Conservation (phyloP, 2,888 invertebrate species). For the Hydraecia micacea region DNA sequence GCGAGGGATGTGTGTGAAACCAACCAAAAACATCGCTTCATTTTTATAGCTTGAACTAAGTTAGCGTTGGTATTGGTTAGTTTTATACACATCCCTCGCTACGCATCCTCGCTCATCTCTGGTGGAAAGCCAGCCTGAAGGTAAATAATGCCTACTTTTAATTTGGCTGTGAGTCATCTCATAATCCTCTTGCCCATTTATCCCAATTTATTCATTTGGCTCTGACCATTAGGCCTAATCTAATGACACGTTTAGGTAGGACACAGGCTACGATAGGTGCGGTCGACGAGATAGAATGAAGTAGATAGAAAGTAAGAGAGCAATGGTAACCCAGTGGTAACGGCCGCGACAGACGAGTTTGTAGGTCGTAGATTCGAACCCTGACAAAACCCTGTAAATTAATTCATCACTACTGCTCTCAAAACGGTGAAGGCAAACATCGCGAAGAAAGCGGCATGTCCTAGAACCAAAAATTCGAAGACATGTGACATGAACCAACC, state of each 20-base stretch:
- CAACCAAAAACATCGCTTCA: no score
- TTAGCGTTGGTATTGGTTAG: background rate
- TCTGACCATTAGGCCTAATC: background rate
- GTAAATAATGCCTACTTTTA: background rate
- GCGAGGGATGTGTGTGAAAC: no score
- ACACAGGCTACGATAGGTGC: background rate
- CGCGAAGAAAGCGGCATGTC: background rate
- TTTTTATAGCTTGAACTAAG: no score
- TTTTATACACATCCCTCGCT: no score
- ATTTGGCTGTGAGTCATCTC: conserved; percentile 6
- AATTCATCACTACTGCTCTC: background rate
- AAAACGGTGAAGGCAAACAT: background rate
- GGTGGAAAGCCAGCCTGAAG: no score
- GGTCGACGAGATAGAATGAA: background rate
- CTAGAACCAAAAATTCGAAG: background rate
- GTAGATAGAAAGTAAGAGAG: background rate
- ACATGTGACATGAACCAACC: background rate
- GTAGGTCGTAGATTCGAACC: background rate
- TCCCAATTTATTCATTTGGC: background rate
- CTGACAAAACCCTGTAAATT: background rate
- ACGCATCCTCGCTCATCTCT: no score
- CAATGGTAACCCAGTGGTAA: background rate
- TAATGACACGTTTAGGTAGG: background rate
- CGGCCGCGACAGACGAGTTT: background rate
- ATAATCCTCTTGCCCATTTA: background rate